These are phyloP conservation scores for Agonopterix subpropinquella DNA, from an alignment of 2,888 invertebrate genomes.

Conservation along the genomic window DNA sequence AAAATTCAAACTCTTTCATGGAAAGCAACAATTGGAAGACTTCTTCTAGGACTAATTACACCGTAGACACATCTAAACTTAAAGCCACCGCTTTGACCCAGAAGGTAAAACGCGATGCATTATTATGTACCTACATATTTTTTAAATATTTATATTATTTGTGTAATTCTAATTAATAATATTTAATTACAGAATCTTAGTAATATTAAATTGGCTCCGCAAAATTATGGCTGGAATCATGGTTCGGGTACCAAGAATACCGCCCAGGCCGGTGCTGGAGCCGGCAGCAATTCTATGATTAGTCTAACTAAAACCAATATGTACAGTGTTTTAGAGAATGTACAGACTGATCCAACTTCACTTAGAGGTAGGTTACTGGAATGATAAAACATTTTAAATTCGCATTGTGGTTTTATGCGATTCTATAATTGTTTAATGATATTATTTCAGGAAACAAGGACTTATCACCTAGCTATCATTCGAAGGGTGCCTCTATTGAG, in stretches of 20 bases:
- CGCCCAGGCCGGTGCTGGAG: conserved; percentile 24
- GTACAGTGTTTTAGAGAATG: conserved; percentile 55
- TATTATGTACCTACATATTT: not conserved
- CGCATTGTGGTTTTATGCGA: no score
- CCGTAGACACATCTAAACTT: conserved; percentile 57
- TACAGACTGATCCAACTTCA: conserved; percentile 48
- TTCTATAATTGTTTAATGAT: not conserved
- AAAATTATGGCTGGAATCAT: conserved; percentile 52
- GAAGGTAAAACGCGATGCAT: conserved; percentile 33
- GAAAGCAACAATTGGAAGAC: conserved; percentile 49
- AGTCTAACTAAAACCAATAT: conserved; percentile 47
- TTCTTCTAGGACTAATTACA: conserved; percentile 36
- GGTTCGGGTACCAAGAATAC: conserved; percentile 59
- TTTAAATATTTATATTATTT: not conserved
- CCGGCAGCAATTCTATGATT: conserved; percentile 43
- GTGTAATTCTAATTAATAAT: not conserved
- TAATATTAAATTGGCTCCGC: conserved; percentile 58
- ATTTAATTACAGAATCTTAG: conserved; percentile 42
- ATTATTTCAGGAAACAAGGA: conserved; percentile 50
- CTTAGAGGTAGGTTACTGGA: conserved; percentile 37
- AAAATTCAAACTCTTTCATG: conserved; percentile 38
- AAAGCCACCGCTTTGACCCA: conserved; percentile 42
- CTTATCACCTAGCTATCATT: conserved; percentile 46
- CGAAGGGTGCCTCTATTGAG: conserved; percentile 68
- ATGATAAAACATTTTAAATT: no score